These are phyloP conservation scores for Synodontis membranacea DNA, from an alignment of 2,113 vertebrate species.

Conservation along the genomic window DNA sequence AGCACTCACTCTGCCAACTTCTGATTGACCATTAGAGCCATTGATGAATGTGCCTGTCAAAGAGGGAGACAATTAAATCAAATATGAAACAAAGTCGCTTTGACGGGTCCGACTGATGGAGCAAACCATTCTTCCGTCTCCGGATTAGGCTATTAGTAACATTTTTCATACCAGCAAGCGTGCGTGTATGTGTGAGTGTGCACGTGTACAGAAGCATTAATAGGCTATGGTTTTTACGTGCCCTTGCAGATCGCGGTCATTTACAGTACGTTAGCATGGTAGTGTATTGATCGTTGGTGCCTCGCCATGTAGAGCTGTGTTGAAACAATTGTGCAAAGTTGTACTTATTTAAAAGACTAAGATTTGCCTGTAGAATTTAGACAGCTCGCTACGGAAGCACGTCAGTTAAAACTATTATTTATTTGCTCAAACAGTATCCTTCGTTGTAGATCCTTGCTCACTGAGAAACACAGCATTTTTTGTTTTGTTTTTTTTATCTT, in stretches of 20 bases:
- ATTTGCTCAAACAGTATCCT: background rate
- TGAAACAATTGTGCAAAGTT: background rate
- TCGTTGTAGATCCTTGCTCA: background rate
- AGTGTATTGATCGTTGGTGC: background rate
- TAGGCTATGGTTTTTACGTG: constrained; percentile 32
- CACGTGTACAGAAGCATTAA: constrained; percentile 31
- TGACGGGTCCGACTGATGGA: constrained; percentile 96
- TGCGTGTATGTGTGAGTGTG: constrained; percentile 34
- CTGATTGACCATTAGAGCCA: constrained; percentile 99
- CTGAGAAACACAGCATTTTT: background rate
- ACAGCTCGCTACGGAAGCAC: background rate
- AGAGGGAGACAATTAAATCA: constrained; percentile 99
- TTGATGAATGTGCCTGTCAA: constrained; percentile 99
- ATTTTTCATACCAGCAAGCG: constrained; percentile 72
- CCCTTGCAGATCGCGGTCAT: background rate
- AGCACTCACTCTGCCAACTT: constrained; percentile 91
- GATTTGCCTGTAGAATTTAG: background rate
- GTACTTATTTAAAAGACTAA: background rate
- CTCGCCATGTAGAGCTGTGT: background rate
- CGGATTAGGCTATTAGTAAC: constrained; percentile 86
- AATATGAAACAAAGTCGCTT: constrained; percentile 99
- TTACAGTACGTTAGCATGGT: constrained; percentile 11
- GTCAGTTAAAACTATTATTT: background rate
- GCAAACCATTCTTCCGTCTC: constrained; percentile 91
- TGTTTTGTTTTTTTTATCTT: background rate